Evolutionary conservation across 2,888 invertebrate species (phyloP), one percentile per base, ranked within the genome.

Genomic region (Teleogryllus oceanicus): DNA sequence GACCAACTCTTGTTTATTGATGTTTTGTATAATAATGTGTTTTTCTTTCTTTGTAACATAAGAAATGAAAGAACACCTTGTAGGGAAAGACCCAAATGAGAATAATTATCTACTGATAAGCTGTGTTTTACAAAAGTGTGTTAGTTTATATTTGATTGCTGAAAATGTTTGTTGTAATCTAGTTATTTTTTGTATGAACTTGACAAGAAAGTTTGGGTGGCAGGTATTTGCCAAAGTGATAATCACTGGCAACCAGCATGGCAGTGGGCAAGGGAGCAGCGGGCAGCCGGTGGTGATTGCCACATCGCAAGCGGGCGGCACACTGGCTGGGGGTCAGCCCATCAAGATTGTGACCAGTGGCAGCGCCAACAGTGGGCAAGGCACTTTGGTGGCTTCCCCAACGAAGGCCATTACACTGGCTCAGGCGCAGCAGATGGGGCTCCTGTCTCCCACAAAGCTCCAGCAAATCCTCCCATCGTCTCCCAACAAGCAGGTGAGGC

Each of bases 381-480:
- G 84, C 76, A 84, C 84, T 74, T 83, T 88, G 37, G 78, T 80
- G 78, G 79, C 77, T 24, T 80, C 78, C 74, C 82, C 81, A 75
- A 80, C 91, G 11, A 92, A 92, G 86, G 91, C 92, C 1, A 90
- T 92, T 77, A 91, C 92, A 16, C 86, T 92, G 78, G 90, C 91
- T 74, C 91, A 92, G 85, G 92, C 92, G 1, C 90, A 91, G 83
- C 90, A 91, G 84, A 89, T 91, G 89, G 91, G 91, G 37, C 85
- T 91, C 50, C 83, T 91, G 24, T 85, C 88, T 12, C 85, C 88
- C 11, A 88, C 88, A 76, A 89, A 90, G 84, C 85, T 89, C 37
- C 88, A 88, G 83, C 88, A 88, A 80, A 87, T 88, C 83, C 83
- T 87, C 76, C 87, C 87, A 3, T 85, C 87, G 3, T 83, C 86